These are phyloP conservation scores for Plutomurus gul DNA, from an alignment of 1,140 invertebrate genomes.

Conservation along the genomic window DNA sequence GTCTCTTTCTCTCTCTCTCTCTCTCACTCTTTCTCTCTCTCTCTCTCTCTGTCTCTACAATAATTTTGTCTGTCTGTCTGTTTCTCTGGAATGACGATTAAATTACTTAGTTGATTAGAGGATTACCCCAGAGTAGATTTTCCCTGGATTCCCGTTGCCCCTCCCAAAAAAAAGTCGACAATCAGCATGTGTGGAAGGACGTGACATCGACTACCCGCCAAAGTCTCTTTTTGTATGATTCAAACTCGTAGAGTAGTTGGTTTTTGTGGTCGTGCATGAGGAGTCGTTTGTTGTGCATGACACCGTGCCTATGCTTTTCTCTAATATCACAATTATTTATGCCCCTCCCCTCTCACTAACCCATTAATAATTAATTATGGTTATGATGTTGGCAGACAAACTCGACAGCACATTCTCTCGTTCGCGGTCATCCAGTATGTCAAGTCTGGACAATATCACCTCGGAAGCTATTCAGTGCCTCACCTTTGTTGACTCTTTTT, in stretches of 20 bases:
- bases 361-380: background rate
- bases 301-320: background rate
- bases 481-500: slow-evolving; percentile 93
- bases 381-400: slow-evolving; percentile 72
- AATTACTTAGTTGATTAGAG: background rate
- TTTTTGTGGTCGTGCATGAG: too few relatives aligned
- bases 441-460: slow-evolving; percentile 93
- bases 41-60: background rate
- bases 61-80: too few relatives aligned
- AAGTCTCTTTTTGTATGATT: background rate
- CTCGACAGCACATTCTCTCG: slow-evolving; percentile 93
- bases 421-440: slow-evolving; percentile 94
- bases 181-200: slow-evolving; percentile 40
- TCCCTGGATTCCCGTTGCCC: background rate
- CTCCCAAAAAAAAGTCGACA: background rate
- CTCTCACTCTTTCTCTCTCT: slow-evolving; percentile 22
- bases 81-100: background rate
- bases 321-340: too few relatives aligned
- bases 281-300: too few relatives aligned
- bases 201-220: slow-evolving; percentile 43
- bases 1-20: slow-evolving; percentile 53
- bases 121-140: background rate
- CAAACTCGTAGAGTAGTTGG: too few relatives aligned
- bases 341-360: background rate
- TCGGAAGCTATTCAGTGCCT: slow-evolving; percentile 95